Evolutionary conservation across 2,113 vertebrate genomes (phyloP), one percentile per base, ranked within the genome.

Genomic region (Prunella fulvescens): DNA sequence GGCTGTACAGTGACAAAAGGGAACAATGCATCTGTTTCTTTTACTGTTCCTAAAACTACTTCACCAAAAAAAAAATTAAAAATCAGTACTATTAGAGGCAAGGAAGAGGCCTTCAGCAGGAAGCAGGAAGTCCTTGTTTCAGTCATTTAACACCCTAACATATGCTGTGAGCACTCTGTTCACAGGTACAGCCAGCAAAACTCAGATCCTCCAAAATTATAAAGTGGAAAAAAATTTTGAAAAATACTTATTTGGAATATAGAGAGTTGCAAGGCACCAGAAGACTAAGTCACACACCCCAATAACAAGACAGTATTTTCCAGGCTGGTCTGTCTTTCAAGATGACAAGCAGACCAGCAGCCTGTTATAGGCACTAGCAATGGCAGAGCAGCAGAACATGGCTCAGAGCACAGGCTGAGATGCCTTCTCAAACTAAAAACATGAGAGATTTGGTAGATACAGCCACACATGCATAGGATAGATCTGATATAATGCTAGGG

Each of bases 321-420:
- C 65, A 76, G 69, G 26, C 40, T 73, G 62, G 67, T 28, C 39
- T 77, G 26, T 77, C 58, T 47, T 11, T 47, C 22, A 14, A 23
- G 61, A 44, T 11, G 47, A 77, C 20, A 51, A 39, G 51, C 86
- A 73, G 50, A 26, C 8, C 79, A 80, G 67, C 42, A 77, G 62
- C 48, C 61, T 56, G 26, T 24, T 25, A 3, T 0, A 24, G 0
- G 22, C 67, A 77, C 45, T 5, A 29, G 50, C 12, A 45, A 37
- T 11, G 26, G 42, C 67, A 47, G 54, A 1, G 16, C 13, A 29
- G 33, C 48, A 74, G 72, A 74, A 64, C 42, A 19, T 0, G 10
- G 28, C 58, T 44, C 73, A 81, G 40, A 76, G 54, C 53, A 29
- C 53, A 31, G 66, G 45, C 64, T 39, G 17, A 62, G 47, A 39